These are phyloP conservation scores for Emmelina monodactyla DNA, from an alignment of 2,888 invertebrate genomes.

Conservation along the genomic window DNA sequence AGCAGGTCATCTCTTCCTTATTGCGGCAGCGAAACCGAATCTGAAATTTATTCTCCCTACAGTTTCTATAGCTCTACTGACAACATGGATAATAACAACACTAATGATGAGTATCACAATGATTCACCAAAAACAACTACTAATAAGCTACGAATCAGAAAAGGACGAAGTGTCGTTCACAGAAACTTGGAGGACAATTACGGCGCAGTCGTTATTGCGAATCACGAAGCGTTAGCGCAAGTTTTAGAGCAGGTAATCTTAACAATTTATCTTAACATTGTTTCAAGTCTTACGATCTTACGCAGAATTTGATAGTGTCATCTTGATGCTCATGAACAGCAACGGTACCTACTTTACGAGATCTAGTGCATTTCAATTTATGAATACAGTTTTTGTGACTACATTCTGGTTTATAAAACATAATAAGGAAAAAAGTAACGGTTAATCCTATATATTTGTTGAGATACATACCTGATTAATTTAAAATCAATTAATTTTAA, in stretches of 20 bases:
- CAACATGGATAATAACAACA: constrained; percentile 49
- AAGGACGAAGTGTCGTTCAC: constrained; percentile 84
- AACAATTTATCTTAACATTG: constrained; percentile 6
- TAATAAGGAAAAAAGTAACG: too few species aligned
- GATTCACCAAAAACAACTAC: constrained; percentile 58
- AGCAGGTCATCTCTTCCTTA: constrained; percentile 77
- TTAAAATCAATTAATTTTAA: too few species aligned
- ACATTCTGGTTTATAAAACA: too few species aligned
- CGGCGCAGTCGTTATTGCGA: constrained; percentile 87
- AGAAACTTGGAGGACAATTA: constrained; percentile 89
- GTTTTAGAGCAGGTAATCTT: constrained; percentile 82
- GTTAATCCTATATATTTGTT: too few species aligned
- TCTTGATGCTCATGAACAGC: too few species aligned
- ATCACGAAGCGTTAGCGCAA: constrained; percentile 89
- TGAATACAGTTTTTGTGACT: too few species aligned
- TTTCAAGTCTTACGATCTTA: neutral
- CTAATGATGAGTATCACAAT: constrained; percentile 48
- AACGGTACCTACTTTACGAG: too few species aligned
- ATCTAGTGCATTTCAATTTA: too few species aligned
- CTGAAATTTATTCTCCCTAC: constrained; percentile 84
- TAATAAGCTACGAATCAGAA: constrained; percentile 75
- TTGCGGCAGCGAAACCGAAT: constrained; percentile 84
- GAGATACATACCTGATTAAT: too few species aligned
- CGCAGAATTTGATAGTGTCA: neutral
- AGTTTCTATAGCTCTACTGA: constrained; percentile 75